phyloP scores from a whole-genome alignment of 2,888 invertebrate genomes.

The Drosophila flavopinicola region DNA sequence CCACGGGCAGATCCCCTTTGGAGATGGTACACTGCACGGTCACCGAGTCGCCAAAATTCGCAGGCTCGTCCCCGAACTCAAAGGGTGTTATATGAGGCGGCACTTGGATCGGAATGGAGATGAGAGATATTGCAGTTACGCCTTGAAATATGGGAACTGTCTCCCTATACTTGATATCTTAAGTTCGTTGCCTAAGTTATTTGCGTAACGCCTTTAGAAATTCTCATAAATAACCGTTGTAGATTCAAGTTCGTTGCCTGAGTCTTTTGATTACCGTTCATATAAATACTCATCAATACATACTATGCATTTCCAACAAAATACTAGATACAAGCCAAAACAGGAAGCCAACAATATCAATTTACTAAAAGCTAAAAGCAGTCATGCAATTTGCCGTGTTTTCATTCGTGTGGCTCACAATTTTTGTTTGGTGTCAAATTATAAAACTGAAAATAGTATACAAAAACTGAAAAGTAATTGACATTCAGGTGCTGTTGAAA shows the following conservation, averaged over 20 bases:
- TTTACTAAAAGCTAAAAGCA: slow-evolving; percentile 61
- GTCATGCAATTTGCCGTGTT: slow-evolving; percentile 51
- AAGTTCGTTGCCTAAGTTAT: slow-evolving; percentile 10
- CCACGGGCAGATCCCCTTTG: slow-evolving; percentile 89
- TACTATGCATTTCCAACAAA: slow-evolving; percentile 1
- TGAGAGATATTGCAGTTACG: neutral
- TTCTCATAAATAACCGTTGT: too few species aligned
- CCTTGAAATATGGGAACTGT: neutral
- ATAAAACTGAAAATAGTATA: slow-evolving; percentile 23
- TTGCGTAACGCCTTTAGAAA: neutral
- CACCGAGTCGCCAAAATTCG: slow-evolving; percentile 88
- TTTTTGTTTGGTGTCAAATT: slow-evolving; percentile 31
- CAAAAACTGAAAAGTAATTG: slow-evolving; percentile 14
- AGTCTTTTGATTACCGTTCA: slow-evolving; percentile 22
- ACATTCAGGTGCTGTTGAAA: slow-evolving; percentile 58
- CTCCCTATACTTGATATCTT: neutral
- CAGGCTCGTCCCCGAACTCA: slow-evolving; percentile 86
- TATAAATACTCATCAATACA: neutral
- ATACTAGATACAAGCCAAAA: slow-evolving; percentile 17
- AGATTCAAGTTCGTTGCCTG: slow-evolving; percentile 32
- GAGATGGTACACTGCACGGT: slow-evolving; percentile 87
- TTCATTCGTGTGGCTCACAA: slow-evolving; percentile 32
- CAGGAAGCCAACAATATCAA: slow-evolving; percentile 37
- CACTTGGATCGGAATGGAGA: slow-evolving; percentile 68
- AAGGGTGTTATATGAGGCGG: slow-evolving; percentile 85